Conservation (phyloP, 2,113 vertebrate species). For the Scomber scombrus region DNA sequence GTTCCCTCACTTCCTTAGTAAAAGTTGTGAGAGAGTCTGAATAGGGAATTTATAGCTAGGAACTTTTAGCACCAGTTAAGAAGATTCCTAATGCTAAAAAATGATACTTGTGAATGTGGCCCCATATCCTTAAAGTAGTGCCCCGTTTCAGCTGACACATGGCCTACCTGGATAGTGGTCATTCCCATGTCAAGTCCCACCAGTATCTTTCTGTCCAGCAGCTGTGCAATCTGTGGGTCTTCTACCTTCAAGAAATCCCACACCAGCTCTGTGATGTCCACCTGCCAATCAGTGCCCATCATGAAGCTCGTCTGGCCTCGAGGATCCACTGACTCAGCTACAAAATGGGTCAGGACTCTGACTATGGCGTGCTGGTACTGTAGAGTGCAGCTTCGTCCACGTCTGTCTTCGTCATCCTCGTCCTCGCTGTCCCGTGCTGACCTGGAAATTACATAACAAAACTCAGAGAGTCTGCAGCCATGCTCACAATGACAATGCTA, state of each 20-base stretch:
- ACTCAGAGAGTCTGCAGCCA: not conserved
- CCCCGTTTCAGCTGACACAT: not conserved
- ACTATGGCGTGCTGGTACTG: conserved; percentile 95
- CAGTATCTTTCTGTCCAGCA: conserved; percentile 89
- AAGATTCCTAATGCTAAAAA: too few relatives aligned
- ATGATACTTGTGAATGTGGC: not conserved
- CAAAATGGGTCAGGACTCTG: conserved; percentile 93
- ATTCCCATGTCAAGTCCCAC: conserved; percentile 91
- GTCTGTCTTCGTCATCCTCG: conserved; percentile 93
- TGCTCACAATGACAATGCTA: not conserved
- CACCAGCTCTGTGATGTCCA: conserved; percentile 94
- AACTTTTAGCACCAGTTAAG: too few relatives aligned
- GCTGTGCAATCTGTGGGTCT: conserved; percentile 88
- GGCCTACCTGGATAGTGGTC: conserved; percentile 93
- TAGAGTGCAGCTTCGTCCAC: conserved; percentile 90
- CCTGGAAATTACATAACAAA: conserved; percentile 72
- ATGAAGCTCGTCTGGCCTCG: conserved; percentile 89
- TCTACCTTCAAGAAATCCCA: conserved; percentile 94
- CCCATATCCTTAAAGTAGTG: not conserved
- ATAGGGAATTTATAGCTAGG: too few relatives aligned
- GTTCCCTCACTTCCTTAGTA: too few relatives aligned
- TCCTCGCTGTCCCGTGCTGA: conserved; percentile 92
- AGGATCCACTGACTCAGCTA: conserved; percentile 88
- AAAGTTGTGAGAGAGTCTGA: too few relatives aligned
- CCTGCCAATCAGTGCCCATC: conserved; percentile 92